Percentiles rank a stretch among this genome's conserved stretches.
Evolutionary conservation across 1,140 invertebrate genomes (phyloP).

Genomic region (Drosophila grimshawi): DNA sequence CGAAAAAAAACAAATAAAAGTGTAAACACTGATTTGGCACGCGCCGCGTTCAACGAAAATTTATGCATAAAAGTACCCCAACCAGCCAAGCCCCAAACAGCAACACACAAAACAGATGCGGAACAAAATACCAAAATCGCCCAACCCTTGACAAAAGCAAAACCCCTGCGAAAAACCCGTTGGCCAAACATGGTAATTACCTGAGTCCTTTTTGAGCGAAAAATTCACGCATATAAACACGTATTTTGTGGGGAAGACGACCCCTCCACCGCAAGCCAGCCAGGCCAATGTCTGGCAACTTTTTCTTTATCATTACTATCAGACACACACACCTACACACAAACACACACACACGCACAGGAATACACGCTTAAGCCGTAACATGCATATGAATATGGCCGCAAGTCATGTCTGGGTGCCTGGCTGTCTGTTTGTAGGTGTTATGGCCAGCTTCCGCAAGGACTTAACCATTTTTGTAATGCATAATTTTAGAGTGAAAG

Average conservation of each 20-base stretch:
- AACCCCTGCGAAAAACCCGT: conserved; percentile 40
- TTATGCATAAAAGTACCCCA: conserved; percentile 63
- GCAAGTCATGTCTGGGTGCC: conserved; percentile 61
- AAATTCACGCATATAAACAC: conserved; percentile 72
- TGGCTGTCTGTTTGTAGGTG: conserved; percentile 62
- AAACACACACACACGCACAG: conserved; percentile 2
- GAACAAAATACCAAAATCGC: not conserved
- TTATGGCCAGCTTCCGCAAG: conserved; percentile 79
- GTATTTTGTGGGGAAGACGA: conserved; percentile 63
- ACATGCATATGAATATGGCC: conserved; percentile 79
- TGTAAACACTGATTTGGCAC: conserved; percentile 83
- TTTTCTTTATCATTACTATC: conserved; percentile 76
- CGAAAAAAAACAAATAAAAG: conserved; percentile 67
- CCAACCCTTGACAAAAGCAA: conserved; percentile 7
- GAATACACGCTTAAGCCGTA: conserved; percentile 25
- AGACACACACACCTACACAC: conserved; percentile 14
- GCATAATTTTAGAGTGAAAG: conserved; percentile 62
- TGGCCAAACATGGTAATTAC: conserved; percentile 76
- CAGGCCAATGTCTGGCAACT: conserved; percentile 68
- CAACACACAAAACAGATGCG: conserved; percentile 7
- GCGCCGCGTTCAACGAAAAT: conserved; percentile 68
- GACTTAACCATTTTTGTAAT: conserved; percentile 81
- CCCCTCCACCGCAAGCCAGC: conserved; percentile 13
- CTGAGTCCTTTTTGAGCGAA: conserved; percentile 71
- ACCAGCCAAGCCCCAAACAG: conserved; percentile 15